A percentile compares a stretch with the other conserved stretches of the same genome.
Evolutionary conservation across 2,888 invertebrate species (phyloP).

Genomic region (Agrotis clavis): DNA sequence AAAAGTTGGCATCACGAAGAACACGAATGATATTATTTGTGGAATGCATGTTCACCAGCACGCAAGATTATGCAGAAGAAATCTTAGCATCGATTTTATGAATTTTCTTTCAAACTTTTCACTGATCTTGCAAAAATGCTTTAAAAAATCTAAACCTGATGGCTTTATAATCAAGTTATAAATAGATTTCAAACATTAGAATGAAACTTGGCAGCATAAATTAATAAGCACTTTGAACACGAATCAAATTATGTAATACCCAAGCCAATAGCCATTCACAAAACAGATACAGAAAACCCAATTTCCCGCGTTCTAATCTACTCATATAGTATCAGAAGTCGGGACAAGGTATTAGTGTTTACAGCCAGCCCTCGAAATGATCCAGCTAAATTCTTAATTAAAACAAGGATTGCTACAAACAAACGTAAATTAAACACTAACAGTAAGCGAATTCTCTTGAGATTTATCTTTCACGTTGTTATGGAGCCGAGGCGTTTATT

Average conservation of each 20-base stretch:
- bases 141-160: too few relatives aligned
- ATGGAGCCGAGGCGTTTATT: slow-evolving; percentile 55
- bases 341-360: slow-evolving; percentile 13
- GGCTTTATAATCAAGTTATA: too few relatives aligned
- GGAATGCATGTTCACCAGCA: neutral
- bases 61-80: slow-evolving; percentile 6
- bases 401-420: slow-evolving; percentile 48
- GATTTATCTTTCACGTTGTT: slow-evolving; percentile 40
- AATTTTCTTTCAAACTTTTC: too few relatives aligned
- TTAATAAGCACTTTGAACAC: neutral
- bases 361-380: slow-evolving; percentile 31
- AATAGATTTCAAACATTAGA: too few relatives aligned
- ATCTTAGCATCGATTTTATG: neutral
- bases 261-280: neutral
- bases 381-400: slow-evolving; percentile 50
- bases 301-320: slow-evolving; percentile 19
- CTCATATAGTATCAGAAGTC: slow-evolving; percentile 14
- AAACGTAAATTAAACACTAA: slow-evolving; percentile 59
- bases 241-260: neutral
- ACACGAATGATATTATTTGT: slow-evolving; percentile 13
- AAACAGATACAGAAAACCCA: slow-evolving; percentile 15
- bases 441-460: slow-evolving; percentile 32
- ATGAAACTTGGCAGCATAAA: neutral
- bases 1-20: slow-evolving; percentile 25
- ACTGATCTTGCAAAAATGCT: too few relatives aligned